These are phyloP conservation scores for Xestia ashworthii DNA, from an alignment of 2,888 invertebrate species.

Conservation along the genomic window DNA sequence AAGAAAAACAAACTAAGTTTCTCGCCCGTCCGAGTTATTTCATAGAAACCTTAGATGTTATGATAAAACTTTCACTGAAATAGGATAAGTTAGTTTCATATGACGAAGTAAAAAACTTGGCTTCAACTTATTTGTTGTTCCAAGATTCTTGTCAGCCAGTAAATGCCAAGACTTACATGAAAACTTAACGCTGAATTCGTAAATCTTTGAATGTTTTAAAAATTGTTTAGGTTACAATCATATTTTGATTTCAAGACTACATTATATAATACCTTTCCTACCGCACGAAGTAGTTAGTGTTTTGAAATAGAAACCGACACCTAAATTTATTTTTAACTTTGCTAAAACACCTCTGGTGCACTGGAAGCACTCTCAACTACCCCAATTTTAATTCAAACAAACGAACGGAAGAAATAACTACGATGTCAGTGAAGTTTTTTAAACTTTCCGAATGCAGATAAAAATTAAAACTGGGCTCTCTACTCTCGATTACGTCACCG, in stretches of 20 bases:
- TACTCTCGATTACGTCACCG: slow-evolving; percentile 22
- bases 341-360: neutral
- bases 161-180: neutral
- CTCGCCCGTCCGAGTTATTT: slow-evolving; percentile 25
- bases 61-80: slow-evolving; percentile 45
- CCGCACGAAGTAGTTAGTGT: neutral
- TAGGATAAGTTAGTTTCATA: slow-evolving; percentile 40
- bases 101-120: slow-evolving; percentile 29
- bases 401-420: neutral
- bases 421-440: slow-evolving; percentile 19
- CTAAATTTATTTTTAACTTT: neutral
- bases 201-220: neutral
- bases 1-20: slow-evolving; percentile 32
- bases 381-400: slow-evolving; percentile 17
- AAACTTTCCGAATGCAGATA: slow-evolving; percentile 30
- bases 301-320: neutral
- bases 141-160: slow-evolving; percentile 3
- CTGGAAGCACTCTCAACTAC: slow-evolving; percentile 6
- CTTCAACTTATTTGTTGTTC: slow-evolving; percentile 14
- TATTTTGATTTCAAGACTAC: neutral
- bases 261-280: too few species aligned
- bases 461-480: slow-evolving; percentile 28
- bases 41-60: slow-evolving; percentile 28
- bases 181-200: neutral
- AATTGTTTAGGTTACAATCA: neutral